Conservation (phyloP, 2,113 vertebrate species). For the Chinchilla lanigera region DNA sequence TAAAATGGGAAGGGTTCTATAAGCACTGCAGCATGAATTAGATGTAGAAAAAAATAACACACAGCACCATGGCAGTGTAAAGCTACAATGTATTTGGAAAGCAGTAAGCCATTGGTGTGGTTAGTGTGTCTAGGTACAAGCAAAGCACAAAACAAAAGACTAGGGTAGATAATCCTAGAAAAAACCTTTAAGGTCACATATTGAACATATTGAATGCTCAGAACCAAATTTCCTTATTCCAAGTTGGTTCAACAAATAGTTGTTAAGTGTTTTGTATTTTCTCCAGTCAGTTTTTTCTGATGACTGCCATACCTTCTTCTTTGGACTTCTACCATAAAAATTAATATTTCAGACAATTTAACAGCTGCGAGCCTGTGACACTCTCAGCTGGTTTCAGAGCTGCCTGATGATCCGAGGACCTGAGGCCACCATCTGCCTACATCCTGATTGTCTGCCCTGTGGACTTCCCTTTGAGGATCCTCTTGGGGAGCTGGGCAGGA, state of each 20-base stretch:
- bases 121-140: background rate
- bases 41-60: background rate
- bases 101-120: background rate
- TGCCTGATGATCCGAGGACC: background rate
- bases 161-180: background rate
- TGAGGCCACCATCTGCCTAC: background rate
- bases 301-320: background rate
- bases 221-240: background rate
- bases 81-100: background rate
- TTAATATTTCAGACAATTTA: constrained; percentile 47
- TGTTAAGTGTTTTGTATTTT: constrained; percentile 40
- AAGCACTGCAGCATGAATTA: background rate
- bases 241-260: constrained; percentile 46
- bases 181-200: background rate
- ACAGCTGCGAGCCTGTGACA: constrained; percentile 1
- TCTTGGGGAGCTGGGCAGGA: background rate
- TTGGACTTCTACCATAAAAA: constrained; percentile 17
- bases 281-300: background rate
- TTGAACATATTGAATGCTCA: background rate
- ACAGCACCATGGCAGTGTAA: background rate
- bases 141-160: background rate
- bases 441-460: background rate
- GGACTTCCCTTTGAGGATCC: background rate
- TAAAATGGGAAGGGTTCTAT: background rate
- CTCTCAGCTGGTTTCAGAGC: constrained; percentile 3